These are phyloP conservation scores for Sebastes diaconus DNA, from an alignment of 2,797 vertebrate species.

Conservation along the genomic window DNA sequence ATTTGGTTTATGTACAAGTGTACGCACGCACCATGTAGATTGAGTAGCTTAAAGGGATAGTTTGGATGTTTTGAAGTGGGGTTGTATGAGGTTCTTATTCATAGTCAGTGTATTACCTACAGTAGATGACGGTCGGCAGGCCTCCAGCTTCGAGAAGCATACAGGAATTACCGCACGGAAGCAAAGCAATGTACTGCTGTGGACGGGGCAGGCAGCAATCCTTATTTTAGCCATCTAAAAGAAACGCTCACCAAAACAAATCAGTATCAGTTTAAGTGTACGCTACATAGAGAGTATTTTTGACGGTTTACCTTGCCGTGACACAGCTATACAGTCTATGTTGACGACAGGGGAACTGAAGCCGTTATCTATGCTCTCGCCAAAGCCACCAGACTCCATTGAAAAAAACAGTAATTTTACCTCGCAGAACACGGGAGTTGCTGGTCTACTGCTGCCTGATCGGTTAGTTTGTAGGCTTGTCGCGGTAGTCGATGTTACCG, in stretches of 20 bases:
- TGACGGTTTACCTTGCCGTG: neutral
- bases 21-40: neutral
- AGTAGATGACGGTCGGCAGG: too few species aligned
- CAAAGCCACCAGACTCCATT: neutral
- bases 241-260: too few species aligned
- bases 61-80: neutral
- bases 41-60: neutral
- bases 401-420: neutral
- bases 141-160: too few species aligned
- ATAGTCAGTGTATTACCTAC: too few species aligned
- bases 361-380: neutral
- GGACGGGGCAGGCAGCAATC: rapidly evolving
- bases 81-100: neutral
- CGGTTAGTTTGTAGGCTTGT: too few species aligned
- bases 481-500: rapidly evolving
- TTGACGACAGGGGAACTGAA: rapidly evolving
- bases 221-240: neutral
- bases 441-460: neutral
- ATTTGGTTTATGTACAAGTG: constrained; percentile 7
- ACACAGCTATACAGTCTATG: neutral
- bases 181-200: neutral
- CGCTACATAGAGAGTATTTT: too few species aligned
- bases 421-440: neutral
- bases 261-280: neutral
- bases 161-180: too few species aligned